Evolutionary conservation across 92 coral and sea anemone genomes (phyloP).

Genomic region (Palythoa caribaeorum): DNA sequence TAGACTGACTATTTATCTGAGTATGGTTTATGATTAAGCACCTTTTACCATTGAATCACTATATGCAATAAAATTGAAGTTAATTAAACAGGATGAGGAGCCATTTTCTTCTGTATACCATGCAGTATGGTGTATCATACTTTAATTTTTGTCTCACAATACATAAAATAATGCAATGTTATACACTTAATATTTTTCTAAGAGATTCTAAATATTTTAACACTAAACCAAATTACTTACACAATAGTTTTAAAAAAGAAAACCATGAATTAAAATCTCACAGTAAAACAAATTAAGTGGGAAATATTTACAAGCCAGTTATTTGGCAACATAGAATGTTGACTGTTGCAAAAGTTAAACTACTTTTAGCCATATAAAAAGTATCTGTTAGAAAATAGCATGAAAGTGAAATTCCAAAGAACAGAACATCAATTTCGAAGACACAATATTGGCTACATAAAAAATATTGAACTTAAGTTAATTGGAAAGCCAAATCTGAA

Average conservation of each 20-base stretch:
- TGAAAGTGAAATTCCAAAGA: no score
- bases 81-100: conserved; percentile 14
- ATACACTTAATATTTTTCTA: not conserved
- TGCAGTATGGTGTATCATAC: conserved; percentile 7
- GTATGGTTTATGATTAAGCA: not conserved
- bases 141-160: conserved; percentile 7
- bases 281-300: no score
- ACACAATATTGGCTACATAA: no score
- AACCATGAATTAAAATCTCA: not conserved
- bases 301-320: no score
- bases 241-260: conserved; percentile 4
- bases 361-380: no score
- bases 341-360: no score
- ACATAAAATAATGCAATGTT: conserved; percentile 11
- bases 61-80: conserved; percentile 8
- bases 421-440: no score
- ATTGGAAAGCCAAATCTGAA: no score
- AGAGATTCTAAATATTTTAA: conserved; percentile 11
- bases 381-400: no score
- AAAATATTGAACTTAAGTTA: no score
- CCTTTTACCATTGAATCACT: conserved; percentile 2
- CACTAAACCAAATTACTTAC: conserved; percentile 6
- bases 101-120: conserved; percentile 3
- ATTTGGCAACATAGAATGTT: no score
- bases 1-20: not conserved